These are phyloP conservation scores for Albula glossodonta DNA, from an alignment of 2,113 vertebrate species.

Conservation along the genomic window DNA sequence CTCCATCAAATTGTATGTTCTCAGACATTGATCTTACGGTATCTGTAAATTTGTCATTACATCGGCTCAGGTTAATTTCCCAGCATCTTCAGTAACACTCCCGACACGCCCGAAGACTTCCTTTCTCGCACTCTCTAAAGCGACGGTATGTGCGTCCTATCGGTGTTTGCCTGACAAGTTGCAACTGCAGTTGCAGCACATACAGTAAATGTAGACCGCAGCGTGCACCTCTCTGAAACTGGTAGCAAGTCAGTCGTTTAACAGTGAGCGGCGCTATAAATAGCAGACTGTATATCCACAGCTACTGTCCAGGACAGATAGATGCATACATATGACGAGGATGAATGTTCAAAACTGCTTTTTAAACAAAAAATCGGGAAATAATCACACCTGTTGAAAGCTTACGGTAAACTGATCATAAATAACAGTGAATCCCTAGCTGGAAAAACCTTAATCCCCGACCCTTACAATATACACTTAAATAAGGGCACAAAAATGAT, in stretches of 20 bases:
- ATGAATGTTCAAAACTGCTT: neutral
- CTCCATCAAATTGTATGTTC: neutral
- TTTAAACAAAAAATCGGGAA: neutral
- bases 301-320: neutral
- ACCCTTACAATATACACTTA: neutral
- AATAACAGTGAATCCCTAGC: neutral
- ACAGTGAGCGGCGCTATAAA: conserved; percentile 19
- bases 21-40: neutral
- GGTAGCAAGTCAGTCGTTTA: neutral
- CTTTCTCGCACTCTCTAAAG: neutral
- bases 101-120: neutral
- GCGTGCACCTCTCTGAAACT: neutral
- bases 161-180: neutral
- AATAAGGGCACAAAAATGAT: neutral
- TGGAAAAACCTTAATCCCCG: neutral
- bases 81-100: neutral
- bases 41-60: neutral
- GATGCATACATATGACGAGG: neutral
- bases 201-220: neutral
- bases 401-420: neutral
- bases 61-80: neutral
- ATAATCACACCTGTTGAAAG: conserved; percentile 1
- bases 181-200: neutral
- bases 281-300: neutral
- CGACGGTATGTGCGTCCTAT: neutral